phyloP scores from a whole-genome alignment of 2,113 vertebrate species.

The Microcebus lehilahytsara region DNA sequence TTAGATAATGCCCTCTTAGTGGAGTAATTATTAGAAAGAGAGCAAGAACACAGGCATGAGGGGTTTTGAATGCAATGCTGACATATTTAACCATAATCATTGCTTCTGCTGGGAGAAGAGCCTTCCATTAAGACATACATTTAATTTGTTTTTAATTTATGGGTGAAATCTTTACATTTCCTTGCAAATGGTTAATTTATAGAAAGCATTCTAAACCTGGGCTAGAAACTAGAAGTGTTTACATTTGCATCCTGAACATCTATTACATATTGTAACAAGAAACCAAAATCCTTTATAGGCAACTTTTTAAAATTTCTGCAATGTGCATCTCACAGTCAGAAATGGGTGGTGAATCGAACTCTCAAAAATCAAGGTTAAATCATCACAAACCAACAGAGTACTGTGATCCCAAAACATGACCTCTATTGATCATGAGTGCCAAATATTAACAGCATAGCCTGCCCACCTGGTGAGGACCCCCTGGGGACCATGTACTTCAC shows the following conservation, averaged over 20 bases:
- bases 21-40: neutral
- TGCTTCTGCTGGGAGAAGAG: neutral
- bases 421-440: rapidly evolving
- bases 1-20: neutral
- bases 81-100: neutral
- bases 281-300: neutral
- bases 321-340: too few species aligned
- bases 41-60: neutral
- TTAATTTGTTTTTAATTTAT: rapidly evolving
- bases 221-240: too few species aligned
- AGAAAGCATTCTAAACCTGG: neutral
- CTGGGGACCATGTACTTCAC: rapidly evolving
- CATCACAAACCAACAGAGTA: neutral
- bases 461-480: rapidly evolving
- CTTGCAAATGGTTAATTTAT: neutral
- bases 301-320: neutral
- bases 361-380: neutral
- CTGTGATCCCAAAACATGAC: neutral
- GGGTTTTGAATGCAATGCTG: rapidly evolving
- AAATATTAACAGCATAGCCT: rapidly evolving
- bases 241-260: neutral
- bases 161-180: neutral
- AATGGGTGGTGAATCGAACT: neutral
- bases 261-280: too few species aligned
- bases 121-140: rapidly evolving